Conservation (phyloP, 2,888 invertebrate genomes). For the Meta bourneti region DNA sequence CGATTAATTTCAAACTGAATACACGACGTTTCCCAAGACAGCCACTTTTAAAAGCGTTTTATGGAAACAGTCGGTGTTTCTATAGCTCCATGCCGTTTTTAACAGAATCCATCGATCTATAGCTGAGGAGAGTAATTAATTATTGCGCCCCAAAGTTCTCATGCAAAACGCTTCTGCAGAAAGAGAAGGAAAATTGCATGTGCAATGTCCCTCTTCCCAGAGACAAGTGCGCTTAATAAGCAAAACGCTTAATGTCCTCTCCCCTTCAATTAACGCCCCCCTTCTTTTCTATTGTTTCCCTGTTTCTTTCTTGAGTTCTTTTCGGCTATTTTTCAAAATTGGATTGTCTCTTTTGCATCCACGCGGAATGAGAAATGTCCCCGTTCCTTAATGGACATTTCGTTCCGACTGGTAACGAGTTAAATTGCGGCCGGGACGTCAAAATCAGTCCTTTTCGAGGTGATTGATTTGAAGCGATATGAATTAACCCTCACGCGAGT, state of each 20-base stretch:
- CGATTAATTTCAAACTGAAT: too few relatives aligned
- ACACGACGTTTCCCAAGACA: too few relatives aligned
- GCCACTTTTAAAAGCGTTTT: too few relatives aligned
- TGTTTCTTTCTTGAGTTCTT: not conserved
- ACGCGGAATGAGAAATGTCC: constrained; percentile 33
- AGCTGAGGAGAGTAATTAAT: constrained; percentile 35
- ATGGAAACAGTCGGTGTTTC: too few relatives aligned
- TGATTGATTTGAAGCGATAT: not conserved
- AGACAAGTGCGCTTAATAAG: constrained; percentile 34
- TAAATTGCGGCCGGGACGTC: constrained; percentile 14
- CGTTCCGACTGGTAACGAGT: constrained; percentile 20
- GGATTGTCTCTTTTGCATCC: constrained; percentile 47
- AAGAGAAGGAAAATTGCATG: constrained; percentile 21
- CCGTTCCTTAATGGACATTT: constrained; percentile 33
- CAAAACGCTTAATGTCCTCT: constrained; percentile 56
- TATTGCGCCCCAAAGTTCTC: constrained; percentile 24
- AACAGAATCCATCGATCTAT: too few relatives aligned
- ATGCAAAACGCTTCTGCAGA: constrained; percentile 7
- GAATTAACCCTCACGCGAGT: not conserved
- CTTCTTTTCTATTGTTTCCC: constrained; percentile 25
- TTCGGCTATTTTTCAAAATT: constrained; percentile 13
- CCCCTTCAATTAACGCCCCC: constrained; percentile 48
- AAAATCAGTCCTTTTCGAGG: not conserved
- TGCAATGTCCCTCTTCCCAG: not conserved
- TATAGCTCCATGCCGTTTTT: too few relatives aligned